Evolutionary conservation across 1,140 invertebrate genomes (phyloP), one percentile per base, ranked within the genome.

Genomic region (Antheraea pernyi): DNA sequence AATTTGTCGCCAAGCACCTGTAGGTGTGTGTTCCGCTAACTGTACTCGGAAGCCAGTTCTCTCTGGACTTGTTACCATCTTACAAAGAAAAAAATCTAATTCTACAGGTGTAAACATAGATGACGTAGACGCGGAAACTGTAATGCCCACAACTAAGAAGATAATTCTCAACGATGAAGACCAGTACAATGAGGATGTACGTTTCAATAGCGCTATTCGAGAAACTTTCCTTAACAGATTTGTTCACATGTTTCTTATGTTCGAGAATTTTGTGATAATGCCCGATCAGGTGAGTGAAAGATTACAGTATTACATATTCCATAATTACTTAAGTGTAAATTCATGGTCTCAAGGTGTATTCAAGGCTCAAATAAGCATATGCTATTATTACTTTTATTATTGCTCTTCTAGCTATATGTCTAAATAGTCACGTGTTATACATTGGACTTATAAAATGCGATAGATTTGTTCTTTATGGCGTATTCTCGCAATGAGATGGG

Each of bases 141-240:
- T 94, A 67, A 93, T 92, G 81, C 91, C 92, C 19, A 93, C 93
- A 0, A 80, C 83, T 1, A 89, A 92, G 69, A 93, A 93, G 66
- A 93, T 93, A 84, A 88, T 92, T 70, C 84, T 95, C 6, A 94
- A 93, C 2, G 91, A 94, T 16, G 95, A 96, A 77, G 96, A 97
- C 72, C 94, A 96, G 70, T 98, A 97, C 85, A 94, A 96, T 62
- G 96, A 97, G 83, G 97, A 98, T 86, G 94, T 99, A 72, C 95
- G 96, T 71, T 97, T 99, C 80, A 99, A 99, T 91, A 97, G 96
- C 86, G 96, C 97, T 7, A 93, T 99, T 39, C 94, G 99, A 63
- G 98, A 99, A 92, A 97, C 98, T 58, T 99, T 99, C 91, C 94
- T 99, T 7, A 99, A 99, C 92, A 95, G 98, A 88, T 99, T 99